Conservation (phyloP, 2,113 vertebrate species). For the Edolisoma coerulescens region DNA sequence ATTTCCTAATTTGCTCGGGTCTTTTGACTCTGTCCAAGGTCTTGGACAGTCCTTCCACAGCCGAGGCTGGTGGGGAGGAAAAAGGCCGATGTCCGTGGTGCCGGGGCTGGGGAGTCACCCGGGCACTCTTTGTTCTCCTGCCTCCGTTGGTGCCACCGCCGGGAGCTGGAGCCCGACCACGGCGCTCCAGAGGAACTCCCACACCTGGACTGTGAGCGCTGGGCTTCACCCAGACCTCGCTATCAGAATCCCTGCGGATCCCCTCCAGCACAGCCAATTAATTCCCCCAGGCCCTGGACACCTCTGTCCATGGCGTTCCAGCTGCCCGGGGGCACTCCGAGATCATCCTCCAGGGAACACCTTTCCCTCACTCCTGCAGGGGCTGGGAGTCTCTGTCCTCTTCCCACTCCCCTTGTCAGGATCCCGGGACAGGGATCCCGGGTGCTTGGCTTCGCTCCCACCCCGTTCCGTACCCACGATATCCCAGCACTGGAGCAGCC, state of each 20-base stretch:
- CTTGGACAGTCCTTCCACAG: not conserved
- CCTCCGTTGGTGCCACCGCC: not conserved
- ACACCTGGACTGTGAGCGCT: not conserved
- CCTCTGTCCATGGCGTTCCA: not conserved
- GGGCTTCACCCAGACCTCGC: no score
- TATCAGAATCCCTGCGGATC: no score
- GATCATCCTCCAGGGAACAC: not conserved
- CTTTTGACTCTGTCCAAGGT: not conserved
- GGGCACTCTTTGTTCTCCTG: not conserved
- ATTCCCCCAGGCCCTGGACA: no score
- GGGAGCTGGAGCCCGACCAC: not conserved
- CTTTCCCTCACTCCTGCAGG: not conserved
- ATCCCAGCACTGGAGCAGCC: not conserved
- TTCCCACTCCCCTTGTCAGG: not conserved
- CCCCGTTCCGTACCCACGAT: not conserved
- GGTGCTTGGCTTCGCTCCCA: not conserved
- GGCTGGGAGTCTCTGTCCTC: not conserved
- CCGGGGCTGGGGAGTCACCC: no score
- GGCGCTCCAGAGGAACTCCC: not conserved
- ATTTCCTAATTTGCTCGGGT: not conserved
- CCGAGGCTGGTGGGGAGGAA: not conserved
- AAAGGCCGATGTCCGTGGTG: not conserved
- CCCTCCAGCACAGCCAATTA: not conserved
- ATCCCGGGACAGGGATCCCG: not conserved
- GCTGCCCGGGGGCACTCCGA: not conserved